These are phyloP conservation scores for Pelecanus crispus DNA, from an alignment of 2,113 vertebrate genomes.

Conservation along the genomic window DNA sequence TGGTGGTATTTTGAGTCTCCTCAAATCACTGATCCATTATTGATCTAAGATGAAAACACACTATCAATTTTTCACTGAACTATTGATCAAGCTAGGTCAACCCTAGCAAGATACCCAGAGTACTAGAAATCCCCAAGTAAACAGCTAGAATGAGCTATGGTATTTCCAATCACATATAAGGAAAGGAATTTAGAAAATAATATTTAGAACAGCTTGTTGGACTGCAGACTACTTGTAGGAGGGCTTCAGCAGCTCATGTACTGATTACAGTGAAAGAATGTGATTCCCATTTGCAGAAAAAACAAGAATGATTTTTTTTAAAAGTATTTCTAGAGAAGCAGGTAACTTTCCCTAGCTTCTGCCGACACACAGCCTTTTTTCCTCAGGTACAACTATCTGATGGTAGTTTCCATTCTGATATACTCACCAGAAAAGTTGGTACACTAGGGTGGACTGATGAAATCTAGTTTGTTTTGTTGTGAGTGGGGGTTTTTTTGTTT, in stretches of 20 bases:
- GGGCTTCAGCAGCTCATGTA: not conserved
- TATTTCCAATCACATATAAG: not conserved
- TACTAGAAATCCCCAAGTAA: not conserved
- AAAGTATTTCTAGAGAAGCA: not conserved
- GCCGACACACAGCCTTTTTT: no score
- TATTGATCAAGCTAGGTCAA: not conserved
- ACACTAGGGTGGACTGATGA: not conserved
- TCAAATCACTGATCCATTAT: not conserved
- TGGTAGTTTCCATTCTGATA: not conserved
- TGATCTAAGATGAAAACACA: not conserved
- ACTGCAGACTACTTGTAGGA: not conserved
- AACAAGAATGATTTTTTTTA: not conserved
- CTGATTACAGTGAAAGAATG: not conserved
- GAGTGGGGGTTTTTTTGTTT: no score
- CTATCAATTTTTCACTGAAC: not conserved
- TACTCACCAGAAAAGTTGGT: not conserved
- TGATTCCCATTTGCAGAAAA: not conserved
- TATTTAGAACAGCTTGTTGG: not conserved
- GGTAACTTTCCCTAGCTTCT: not conserved
- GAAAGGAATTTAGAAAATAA: constrained; percentile 15
- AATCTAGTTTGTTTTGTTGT: no score
- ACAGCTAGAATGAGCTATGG: not conserved
- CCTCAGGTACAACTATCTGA: accelerated
- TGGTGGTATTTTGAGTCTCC: not conserved
- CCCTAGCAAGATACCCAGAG: not conserved